phyloP scores from a whole-genome alignment of 2,888 invertebrate genomes.

The Conus canariensis region DNA sequence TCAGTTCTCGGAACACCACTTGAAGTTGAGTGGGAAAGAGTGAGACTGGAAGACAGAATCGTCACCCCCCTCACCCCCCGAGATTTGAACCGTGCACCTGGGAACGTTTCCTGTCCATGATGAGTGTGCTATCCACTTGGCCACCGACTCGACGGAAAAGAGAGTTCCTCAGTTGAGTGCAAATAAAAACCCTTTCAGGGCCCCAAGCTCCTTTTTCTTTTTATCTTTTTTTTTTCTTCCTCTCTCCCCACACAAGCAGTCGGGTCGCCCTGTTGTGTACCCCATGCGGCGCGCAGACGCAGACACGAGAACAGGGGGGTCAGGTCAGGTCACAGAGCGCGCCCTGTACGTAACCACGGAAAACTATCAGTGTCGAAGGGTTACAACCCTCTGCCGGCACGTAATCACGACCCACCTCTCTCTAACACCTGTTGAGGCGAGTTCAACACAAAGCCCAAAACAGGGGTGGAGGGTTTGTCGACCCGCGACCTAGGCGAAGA shows the following conservation, averaged over 20 bases:
- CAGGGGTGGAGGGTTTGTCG: conserved; percentile 5
- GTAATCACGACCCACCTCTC: conserved; percentile 40
- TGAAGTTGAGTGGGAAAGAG: too few relatives aligned
- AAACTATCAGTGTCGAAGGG: conserved; percentile 42
- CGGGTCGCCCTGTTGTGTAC: conserved; percentile 31
- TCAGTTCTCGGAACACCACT: too few relatives aligned
- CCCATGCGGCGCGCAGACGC: conserved; percentile 33
- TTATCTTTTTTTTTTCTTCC: neutral
- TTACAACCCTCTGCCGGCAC: conserved; percentile 42
- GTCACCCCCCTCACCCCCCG: too few relatives aligned
- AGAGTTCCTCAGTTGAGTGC: too few relatives aligned
- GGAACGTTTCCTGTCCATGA: too few relatives aligned
- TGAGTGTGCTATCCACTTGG: too few relatives aligned
- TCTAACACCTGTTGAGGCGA: conserved; percentile 43
- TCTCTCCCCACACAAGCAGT: too few relatives aligned
- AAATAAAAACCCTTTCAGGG: neutral
- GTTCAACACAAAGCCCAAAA: conserved; percentile 18
- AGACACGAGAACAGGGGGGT: conserved; percentile 33
- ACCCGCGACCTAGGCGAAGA: too few relatives aligned
- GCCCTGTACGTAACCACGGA: conserved; percentile 40
- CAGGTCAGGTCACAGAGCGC: conserved; percentile 36
- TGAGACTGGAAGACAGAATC: too few relatives aligned
- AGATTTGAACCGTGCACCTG: too few relatives aligned
- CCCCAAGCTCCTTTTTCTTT: neutral
- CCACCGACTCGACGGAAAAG: too few relatives aligned